Conservation (phyloP, 2,797 vertebrate species). For the Arctocebus calabarensis region DNA sequence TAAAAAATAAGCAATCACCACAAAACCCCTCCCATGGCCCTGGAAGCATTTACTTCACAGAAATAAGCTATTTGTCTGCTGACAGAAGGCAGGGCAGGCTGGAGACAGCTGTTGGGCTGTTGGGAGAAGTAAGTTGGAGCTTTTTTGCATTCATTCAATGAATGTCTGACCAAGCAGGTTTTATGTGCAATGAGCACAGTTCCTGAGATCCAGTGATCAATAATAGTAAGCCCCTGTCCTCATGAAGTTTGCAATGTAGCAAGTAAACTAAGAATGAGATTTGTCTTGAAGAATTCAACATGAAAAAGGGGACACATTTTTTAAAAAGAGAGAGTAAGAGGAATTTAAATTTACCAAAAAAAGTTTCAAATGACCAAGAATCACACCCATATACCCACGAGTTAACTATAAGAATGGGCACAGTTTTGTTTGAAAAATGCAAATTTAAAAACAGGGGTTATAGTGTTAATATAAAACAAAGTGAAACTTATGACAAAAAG, state of each 20-base stretch:
- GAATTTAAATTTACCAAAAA: conserved; percentile 33
- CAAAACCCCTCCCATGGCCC: neutral
- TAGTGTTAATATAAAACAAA: conserved; percentile 34
- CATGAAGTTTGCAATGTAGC: neutral
- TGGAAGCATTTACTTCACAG: neutral
- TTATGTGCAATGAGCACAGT: neutral
- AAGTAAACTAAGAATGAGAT: conserved; percentile 25
- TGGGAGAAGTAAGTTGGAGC: neutral
- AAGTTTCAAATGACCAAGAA: neutral
- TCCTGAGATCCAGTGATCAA: neutral
- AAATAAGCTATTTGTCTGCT: neutral
- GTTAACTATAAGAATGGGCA: neutral
- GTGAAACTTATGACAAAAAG: conserved; percentile 42
- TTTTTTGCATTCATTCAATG: neutral
- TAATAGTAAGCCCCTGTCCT: neutral
- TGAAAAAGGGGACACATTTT: neutral
- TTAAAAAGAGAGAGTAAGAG: neutral
- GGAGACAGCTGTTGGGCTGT: neutral
- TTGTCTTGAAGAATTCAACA: neutral
- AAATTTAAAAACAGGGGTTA: neutral
- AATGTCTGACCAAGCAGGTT: neutral
- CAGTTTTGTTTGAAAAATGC: conserved; percentile 33
- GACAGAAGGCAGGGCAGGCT: neutral
- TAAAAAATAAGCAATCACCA: neutral
- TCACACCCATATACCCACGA: neutral